Percentiles rank a stretch among this genome's conserved stretches.
These are phyloP conservation scores for Mesorhabditis spiculigera DNA, from an alignment of 2,888 invertebrate genomes.

Conservation along the genomic window DNA sequence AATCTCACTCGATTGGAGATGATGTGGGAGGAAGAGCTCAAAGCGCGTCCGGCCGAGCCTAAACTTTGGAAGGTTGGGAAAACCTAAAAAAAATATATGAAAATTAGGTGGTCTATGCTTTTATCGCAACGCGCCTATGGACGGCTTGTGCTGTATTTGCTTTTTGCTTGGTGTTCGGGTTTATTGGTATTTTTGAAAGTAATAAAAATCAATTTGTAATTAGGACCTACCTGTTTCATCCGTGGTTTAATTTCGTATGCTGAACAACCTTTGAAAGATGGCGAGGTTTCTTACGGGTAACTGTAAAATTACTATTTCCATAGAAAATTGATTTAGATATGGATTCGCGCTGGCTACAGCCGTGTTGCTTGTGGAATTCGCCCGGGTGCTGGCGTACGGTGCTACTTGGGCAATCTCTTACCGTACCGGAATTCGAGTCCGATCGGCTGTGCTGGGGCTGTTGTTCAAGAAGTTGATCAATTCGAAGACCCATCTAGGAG, in stretches of 20 bases:
- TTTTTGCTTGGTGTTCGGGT: slow-evolving; percentile 53
- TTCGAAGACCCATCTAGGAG: slow-evolving; percentile 56
- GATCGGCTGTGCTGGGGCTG: slow-evolving; percentile 60
- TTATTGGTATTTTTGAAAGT: slow-evolving; percentile 36
- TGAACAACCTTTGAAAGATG: slow-evolving; percentile 35
- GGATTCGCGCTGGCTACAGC: background rate
- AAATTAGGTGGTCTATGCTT: slow-evolving; percentile 45
- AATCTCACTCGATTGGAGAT: slow-evolving; percentile 52
- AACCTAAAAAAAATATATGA: background rate
- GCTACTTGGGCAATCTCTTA: slow-evolving; percentile 60
- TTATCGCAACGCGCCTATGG: slow-evolving; percentile 57
- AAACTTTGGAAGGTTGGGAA: slow-evolving; percentile 38
- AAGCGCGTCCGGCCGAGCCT: slow-evolving; percentile 33
- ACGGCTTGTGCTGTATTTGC: slow-evolving; percentile 54
- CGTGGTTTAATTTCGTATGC: slow-evolving; percentile 50
- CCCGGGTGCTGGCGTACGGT: slow-evolving; percentile 59
- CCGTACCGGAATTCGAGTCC: slow-evolving; percentile 59
- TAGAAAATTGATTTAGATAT: background rate
- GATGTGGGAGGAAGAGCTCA: slow-evolving; percentile 60
- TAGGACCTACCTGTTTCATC: slow-evolving; percentile 57
- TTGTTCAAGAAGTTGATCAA: slow-evolving; percentile 60
- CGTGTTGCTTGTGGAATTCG: slow-evolving; percentile 49
- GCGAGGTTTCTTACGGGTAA: slow-evolving; percentile 13
- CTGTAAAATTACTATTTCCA: background rate
- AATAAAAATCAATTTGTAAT: background rate